These are phyloP conservation scores for Diglossa brunneiventris DNA, from an alignment of 2,113 vertebrate genomes.

Conservation along the genomic window DNA sequence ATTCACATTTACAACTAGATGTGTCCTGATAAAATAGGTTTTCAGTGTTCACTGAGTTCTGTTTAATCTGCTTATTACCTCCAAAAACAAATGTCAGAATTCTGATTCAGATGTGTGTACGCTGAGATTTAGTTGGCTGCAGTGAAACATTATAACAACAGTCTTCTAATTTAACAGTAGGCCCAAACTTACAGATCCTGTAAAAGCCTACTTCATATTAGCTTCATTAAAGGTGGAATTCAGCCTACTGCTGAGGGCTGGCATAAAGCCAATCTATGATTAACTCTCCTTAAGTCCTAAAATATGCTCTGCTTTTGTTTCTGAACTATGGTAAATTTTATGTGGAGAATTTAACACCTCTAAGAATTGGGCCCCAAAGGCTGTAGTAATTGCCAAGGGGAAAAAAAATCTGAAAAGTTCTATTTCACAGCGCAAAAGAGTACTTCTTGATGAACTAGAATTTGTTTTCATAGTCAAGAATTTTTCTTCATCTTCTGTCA, in stretches of 20 bases:
- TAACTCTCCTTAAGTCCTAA: neutral
- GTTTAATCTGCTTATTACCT: neutral
- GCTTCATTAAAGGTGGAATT: conserved; percentile 45
- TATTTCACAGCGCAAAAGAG: neutral
- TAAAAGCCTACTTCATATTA: neutral
- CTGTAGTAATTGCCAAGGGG: neutral
- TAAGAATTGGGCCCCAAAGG: neutral
- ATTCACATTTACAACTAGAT: neutral
- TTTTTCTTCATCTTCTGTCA: neutral
- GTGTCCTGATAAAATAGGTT: neutral
- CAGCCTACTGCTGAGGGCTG: neutral
- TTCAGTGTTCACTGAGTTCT: neutral
- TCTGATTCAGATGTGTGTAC: neutral
- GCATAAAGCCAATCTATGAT: neutral
- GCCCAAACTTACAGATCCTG: neutral
- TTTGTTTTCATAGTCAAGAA: neutral
- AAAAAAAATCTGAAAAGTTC: neutral
- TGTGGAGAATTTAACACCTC: neutral
- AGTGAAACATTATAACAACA: neutral
- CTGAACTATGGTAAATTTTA: neutral
- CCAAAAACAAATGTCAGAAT: neutral
- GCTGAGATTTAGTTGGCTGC: neutral
- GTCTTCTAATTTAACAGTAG: neutral
- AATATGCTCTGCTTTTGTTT: conserved; percentile 22
- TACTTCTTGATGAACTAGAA: neutral